Conservation (phyloP, 2,797 vertebrate genomes). For the Babyrousa celebensis region DNA sequence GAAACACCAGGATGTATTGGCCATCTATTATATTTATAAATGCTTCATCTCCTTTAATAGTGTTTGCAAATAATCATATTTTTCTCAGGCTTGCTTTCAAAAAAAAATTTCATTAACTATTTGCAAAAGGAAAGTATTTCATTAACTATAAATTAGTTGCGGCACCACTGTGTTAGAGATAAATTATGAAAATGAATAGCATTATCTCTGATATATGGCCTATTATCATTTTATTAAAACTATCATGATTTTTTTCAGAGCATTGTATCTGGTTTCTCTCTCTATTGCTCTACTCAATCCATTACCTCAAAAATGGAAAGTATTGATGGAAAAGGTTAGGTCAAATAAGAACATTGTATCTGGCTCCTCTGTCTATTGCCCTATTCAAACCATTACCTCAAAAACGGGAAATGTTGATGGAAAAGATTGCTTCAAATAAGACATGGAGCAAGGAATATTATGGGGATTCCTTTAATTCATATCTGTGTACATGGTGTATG, state of each 20-base stretch:
- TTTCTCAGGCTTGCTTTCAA: background rate
- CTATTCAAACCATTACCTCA: background rate
- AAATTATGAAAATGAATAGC: background rate
- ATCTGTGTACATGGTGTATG: background rate
- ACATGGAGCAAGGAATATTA: background rate
- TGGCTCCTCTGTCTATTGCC: background rate
- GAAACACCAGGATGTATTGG: background rate
- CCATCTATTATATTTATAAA: background rate
- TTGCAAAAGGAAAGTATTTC: background rate
- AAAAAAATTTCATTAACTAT: background rate
- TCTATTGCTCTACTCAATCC: background rate
- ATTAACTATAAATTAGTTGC: background rate
- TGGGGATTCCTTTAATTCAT: background rate
- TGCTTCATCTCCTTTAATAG: background rate
- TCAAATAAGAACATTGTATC: background rate
- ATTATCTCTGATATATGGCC: background rate
- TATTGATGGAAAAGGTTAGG: background rate
- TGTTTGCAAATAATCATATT: background rate
- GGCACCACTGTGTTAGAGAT: background rate
- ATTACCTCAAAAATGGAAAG: background rate
- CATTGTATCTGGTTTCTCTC: background rate
- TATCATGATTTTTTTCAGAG: background rate
- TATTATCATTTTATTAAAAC: background rate
- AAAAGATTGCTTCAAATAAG: background rate
- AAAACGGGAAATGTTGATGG: background rate